phyloP scores from a whole-genome alignment of 2,888 invertebrate genomes.

The Zeuzera pyrina region DNA sequence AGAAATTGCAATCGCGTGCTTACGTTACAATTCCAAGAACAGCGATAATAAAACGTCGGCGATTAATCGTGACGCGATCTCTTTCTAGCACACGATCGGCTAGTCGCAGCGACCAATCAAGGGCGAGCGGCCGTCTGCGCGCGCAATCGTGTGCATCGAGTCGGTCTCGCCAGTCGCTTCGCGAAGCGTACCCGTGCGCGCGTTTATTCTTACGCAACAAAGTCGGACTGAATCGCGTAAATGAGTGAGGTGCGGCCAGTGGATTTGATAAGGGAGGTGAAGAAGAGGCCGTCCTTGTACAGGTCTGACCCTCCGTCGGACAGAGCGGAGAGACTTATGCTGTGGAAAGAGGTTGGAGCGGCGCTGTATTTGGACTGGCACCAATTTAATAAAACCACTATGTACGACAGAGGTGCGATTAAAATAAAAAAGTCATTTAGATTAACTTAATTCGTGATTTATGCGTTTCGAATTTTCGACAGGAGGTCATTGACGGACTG shows the following conservation, averaged over 20 bases:
- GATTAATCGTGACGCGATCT: too few relatives aligned
- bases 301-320: conserved; percentile 53
- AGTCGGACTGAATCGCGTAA: conserved; percentile 5
- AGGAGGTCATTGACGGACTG: too few relatives aligned
- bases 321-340: conserved; percentile 50
- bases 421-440: too few relatives aligned
- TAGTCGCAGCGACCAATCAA: conserved; percentile 25
- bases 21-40: too few relatives aligned
- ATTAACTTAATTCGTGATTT: too few relatives aligned
- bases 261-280: conserved; percentile 47
- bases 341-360: conserved; percentile 60
- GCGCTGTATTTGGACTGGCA: conserved; percentile 49
- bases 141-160: conserved; percentile 5
- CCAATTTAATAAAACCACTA: conserved; percentile 45
- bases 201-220: conserved; percentile 35
- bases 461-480: too few relatives aligned
- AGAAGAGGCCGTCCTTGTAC: conserved; percentile 48
- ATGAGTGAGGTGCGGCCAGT: conserved; percentile 26
- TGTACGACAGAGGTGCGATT: conserved; percentile 52
- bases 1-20: too few relatives aligned
- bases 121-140: conserved; percentile 5
- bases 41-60: background rate
- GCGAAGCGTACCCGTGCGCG: conserved; percentile 19
- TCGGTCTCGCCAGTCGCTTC: conserved; percentile 13
- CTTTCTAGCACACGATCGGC: conserved; percentile 24